Evolutionary conservation across 2,113 vertebrate species (phyloP).

Genomic region (Poeciliopsis occidentalis): DNA sequence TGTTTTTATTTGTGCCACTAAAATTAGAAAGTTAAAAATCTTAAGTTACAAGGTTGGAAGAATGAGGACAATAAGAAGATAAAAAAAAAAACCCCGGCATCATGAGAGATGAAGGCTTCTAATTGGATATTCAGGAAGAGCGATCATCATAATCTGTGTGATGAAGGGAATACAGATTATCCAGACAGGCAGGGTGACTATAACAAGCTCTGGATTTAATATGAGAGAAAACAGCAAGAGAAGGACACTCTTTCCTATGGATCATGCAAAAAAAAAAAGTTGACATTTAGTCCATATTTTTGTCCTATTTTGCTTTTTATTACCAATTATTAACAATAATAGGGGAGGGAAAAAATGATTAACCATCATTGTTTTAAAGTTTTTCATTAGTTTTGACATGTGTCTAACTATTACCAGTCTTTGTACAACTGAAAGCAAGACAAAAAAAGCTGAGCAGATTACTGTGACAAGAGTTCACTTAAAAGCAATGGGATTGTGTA

Average conservation of each 20-base stretch:
- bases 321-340: no score
- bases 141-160: slow-evolving; percentile 44
- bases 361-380: no score
- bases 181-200: slow-evolving; percentile 43
- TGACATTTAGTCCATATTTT: no score
- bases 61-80: slow-evolving; percentile 24
- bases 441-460: no score
- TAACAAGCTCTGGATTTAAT: slow-evolving; percentile 33
- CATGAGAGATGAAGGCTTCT: slow-evolving; percentile 27
- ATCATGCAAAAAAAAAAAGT: background rate
- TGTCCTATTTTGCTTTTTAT: no score
- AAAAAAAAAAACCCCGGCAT: background rate
- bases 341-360: no score
- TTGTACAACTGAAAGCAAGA: no score
- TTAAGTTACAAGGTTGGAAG: slow-evolving; percentile 25
- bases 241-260: no score
- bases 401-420: no score
- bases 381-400: no score
- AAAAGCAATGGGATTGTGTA: background rate
- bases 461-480: background rate
- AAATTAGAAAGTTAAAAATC: slow-evolving; percentile 21
- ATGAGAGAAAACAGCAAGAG: slow-evolving; percentile 14
- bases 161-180: slow-evolving; percentile 61
- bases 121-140: slow-evolving; percentile 37
- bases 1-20: background rate